Evolutionary conservation across 2,113 vertebrate species (phyloP).

Genomic region (Dipodomys ordii): DNA sequence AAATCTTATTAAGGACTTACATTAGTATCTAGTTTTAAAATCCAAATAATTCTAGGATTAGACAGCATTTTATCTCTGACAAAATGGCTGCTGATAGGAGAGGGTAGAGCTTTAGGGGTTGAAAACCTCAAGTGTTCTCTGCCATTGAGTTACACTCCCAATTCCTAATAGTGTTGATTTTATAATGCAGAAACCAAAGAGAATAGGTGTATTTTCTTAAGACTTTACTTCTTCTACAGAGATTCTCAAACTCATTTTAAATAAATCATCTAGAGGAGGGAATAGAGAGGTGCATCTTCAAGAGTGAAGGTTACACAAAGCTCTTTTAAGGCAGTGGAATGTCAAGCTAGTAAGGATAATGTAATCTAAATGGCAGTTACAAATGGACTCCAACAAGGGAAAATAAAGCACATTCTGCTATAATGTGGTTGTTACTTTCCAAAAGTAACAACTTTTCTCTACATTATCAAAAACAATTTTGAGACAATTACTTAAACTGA

Average conservation of each 20-base stretch:
- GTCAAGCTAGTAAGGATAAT: background rate
- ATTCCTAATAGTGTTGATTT: background rate
- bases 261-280: background rate
- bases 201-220: background rate
- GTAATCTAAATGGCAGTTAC: background rate
- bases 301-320: background rate
- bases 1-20: background rate
- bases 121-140: background rate
- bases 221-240: background rate
- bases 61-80: background rate
- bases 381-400: background rate
- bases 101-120: background rate
- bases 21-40: conserved; percentile 26
- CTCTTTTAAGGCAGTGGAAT: background rate
- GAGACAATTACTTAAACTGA: background rate
- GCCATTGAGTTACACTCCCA: background rate
- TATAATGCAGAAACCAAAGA: background rate
- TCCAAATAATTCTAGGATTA: conserved; percentile 7
- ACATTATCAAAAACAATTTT: background rate
- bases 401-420: background rate
- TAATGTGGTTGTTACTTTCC: background rate
- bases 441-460: background rate
- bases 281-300: background rate
- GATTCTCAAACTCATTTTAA: background rate
- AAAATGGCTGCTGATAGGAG: background rate